phyloP scores from a whole-genome alignment of 2,888 invertebrate genomes.

The Pristionchus entomophagus region DNA sequence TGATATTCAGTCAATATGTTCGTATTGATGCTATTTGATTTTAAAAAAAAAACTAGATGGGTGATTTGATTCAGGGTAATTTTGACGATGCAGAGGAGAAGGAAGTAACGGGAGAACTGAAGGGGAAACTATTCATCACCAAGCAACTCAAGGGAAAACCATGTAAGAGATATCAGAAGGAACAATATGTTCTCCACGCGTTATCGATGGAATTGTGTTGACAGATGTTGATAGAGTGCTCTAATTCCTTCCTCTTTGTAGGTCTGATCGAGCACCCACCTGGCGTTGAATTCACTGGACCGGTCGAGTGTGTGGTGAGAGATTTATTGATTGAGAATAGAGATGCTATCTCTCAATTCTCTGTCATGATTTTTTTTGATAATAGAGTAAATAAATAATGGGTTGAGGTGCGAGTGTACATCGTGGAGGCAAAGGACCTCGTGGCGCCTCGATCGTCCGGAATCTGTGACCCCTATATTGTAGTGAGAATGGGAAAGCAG shows the following conservation, averaged over 20 bases:
- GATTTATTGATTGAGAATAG: neutral
- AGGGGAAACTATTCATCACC: slow-evolving; percentile 75
- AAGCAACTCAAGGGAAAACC: slow-evolving; percentile 35
- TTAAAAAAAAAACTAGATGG: no score
- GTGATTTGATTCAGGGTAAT: no score
- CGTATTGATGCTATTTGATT: neutral
- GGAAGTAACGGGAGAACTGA: slow-evolving; percentile 77
- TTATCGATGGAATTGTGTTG: no score
- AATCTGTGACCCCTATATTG: slow-evolving; percentile 67
- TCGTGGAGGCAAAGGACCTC: slow-evolving; percentile 67
- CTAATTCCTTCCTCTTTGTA: no score
- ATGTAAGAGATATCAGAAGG: slow-evolving; percentile 31
- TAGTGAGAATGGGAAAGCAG: slow-evolving; percentile 62
- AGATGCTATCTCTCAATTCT: no score
- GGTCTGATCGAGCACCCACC: slow-evolving; percentile 54
- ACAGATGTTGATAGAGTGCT: no score
- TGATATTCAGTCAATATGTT: slow-evolving; percentile 49
- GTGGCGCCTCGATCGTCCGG: slow-evolving; percentile 53
- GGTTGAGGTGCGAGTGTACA: slow-evolving; percentile 62
- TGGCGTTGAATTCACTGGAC: slow-evolving; percentile 67
- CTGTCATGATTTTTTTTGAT: no score
- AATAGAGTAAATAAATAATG: no score
- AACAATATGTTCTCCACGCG: no score
- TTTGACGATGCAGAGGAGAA: slow-evolving; percentile 66
- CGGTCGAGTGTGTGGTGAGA: slow-evolving; percentile 55